Percentiles rank a stretch among this genome's conserved stretches.
phyloP scores from a whole-genome alignment of 2,797 vertebrate species.

The Cuculus canorus region DNA sequence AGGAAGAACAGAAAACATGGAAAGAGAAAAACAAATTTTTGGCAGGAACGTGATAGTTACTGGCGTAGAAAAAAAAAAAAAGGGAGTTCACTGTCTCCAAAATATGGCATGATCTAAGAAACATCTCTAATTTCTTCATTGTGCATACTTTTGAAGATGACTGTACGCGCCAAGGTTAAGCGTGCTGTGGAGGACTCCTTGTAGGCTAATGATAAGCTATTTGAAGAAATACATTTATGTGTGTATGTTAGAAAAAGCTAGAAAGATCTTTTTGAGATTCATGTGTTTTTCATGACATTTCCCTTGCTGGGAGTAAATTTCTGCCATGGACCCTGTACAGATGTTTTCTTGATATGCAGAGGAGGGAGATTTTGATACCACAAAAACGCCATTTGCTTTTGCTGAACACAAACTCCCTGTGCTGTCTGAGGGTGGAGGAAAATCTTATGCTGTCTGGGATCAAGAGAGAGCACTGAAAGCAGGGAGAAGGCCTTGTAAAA shows the following conservation, averaged over 20 bases:
- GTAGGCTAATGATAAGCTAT: background rate
- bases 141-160: background rate
- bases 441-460: background rate
- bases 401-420: background rate
- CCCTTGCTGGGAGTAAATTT: background rate
- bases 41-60: conserved; percentile 36
- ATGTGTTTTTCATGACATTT: background rate
- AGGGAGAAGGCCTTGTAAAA: background rate
- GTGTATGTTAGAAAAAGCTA: background rate
- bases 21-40: conserved; percentile 61
- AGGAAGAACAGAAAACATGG: conserved; percentile 51
- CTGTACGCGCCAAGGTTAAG: background rate
- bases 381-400: background rate
- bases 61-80: background rate
- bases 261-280: background rate
- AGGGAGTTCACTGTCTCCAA: background rate
- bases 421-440: background rate
- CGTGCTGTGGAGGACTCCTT: background rate
- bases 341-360: background rate
- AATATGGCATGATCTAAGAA: background rate
- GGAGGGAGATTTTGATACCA: background rate
- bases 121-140: background rate
- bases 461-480: background rate
- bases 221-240: background rate
- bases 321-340: background rate